Conservation (phyloP, 1,140 invertebrate species). For the Formica exsecta region DNA sequence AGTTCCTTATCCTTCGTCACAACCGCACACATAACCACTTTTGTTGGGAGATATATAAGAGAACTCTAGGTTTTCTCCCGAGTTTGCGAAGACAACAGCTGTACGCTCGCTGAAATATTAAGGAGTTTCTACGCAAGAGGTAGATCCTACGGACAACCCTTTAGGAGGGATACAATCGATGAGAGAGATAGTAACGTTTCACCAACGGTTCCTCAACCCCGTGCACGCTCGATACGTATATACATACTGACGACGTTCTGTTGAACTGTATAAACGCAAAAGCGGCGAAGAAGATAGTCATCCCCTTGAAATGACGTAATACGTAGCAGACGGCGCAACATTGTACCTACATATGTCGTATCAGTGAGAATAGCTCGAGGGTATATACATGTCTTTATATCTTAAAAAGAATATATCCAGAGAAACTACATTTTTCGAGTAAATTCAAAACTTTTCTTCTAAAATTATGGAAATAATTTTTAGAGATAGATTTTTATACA, state of each 20-base stretch:
- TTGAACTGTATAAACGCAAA: constrained; percentile 26
- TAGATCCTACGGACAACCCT: constrained; percentile 65
- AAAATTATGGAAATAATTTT: no score
- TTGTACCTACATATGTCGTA: background rate
- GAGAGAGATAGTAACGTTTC: constrained; percentile 28
- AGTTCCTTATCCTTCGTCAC: background rate
- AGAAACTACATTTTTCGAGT: background rate
- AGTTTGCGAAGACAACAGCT: constrained; percentile 79
- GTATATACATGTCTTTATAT: background rate
- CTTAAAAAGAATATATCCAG: background rate
- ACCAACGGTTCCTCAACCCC: constrained; percentile 30
- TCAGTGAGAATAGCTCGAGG: background rate
- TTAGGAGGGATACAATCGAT: constrained; percentile 68
- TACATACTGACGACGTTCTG: background rate
- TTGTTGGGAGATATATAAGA: constrained; percentile 31
- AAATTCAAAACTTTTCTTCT: background rate
- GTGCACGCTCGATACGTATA: constrained; percentile 27
- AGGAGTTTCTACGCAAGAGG: constrained; percentile 61
- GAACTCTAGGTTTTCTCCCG: constrained; percentile 67
- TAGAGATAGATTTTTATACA: background rate
- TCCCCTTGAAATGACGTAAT: constrained; percentile 39
- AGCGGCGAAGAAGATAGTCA: background rate
- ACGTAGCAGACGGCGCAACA: background rate
- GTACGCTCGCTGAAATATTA: constrained; percentile 75
- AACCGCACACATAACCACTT: constrained; percentile 9